Evolutionary conservation across 2,888 invertebrate species (phyloP), one percentile per base, ranked within the genome.

Genomic region (Drosophila atripex): DNA sequence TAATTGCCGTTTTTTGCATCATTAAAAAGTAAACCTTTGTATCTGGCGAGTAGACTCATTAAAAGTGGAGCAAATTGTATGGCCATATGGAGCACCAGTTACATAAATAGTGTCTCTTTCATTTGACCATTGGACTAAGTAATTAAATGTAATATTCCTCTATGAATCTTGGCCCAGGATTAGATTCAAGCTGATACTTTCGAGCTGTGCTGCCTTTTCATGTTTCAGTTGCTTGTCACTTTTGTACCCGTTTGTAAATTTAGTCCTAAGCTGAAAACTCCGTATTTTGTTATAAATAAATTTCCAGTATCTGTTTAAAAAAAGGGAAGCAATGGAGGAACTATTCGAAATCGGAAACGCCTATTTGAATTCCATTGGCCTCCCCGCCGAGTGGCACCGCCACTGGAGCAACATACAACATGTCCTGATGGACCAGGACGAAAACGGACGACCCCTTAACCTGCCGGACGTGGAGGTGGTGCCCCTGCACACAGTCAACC

Each of bases 1-100:
- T 86, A 82, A 82, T 87, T 87, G 76, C 85, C 87, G 78, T 74
- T 85, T 85, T 82, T 86, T 83, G 87, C 87, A 85, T 82, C 82
- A 84, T 82, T 87, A 80, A 80, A 83, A 82, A 54, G 47, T 46
- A 32, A 43, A 51, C 47, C 64, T 75, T 84, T 80, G 60, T 60
- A 59, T 25, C 30, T 28, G 21, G 25, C 3, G 41, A 16, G 46
- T 46, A 50, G 76, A 71, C 83, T 80, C 86, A 80, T 80, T 86
- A 86, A 80, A 60, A 70, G 32, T 41, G 38, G 14, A 43, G 43
- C 23, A 14, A 52, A 32, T 30, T 30, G 32, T 35, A 56, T 49
- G 35, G 32, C 23, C 11, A 53, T 39, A 14, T 39, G 23, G 3
- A 7, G 11, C 11, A 5, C 32, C 32, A 32, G 32, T 32, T 12